Base-by-base conservation (phyloP, 2,888 invertebrate genomes). In the Eremobia ochroleuca region DNA sequence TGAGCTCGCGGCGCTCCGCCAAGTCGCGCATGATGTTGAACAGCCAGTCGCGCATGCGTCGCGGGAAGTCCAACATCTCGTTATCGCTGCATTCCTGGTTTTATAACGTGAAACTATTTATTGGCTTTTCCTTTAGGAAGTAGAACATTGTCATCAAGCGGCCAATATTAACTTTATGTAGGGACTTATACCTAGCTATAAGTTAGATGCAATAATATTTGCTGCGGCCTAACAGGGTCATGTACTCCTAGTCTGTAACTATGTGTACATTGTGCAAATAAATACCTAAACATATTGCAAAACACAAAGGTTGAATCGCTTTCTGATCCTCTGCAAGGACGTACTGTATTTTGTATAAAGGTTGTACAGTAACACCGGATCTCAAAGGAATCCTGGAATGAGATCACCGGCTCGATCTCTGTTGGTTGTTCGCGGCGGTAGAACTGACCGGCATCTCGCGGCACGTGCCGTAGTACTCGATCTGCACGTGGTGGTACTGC, bases 31-130 rank as follows among this genome's bases (percentile, higher is more conserved):
- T 99, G 85, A 99, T 98, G 97, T 99, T 99, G 97, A 99, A 99
- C 73, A 99, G 98, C 99, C 99, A 99, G 94, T 99, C 99, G 87
- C 99, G 98, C 99, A 99, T 99, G 92, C 99, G 98, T 70, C 98
- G 97, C 72, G 99, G 99, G 96, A 99, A 99, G 97, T 99, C 99
- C 64, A 98, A 97, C 98, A 99, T 98, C 95, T 99, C 99, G 87
- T 98, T 98, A 74, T 98, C 97, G 31, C 97, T 97, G 95, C 99
- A 99, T 90, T 98, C 97, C 98, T 73, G 58, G 34, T 58, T 68
- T 21, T 58, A 37, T 37, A 59, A 37, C 11, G 34, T 58, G 37
- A 21, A 37, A 68, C 2, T 11, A 18, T 34, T 34, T 18, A 52
- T n/a, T 34, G 58, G 21, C 21, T n/a, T 55, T 55, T 34, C 21